Evolutionary conservation across 1,140 invertebrate genomes (phyloP).

Genomic region (Drosophila mauritiana): DNA sequence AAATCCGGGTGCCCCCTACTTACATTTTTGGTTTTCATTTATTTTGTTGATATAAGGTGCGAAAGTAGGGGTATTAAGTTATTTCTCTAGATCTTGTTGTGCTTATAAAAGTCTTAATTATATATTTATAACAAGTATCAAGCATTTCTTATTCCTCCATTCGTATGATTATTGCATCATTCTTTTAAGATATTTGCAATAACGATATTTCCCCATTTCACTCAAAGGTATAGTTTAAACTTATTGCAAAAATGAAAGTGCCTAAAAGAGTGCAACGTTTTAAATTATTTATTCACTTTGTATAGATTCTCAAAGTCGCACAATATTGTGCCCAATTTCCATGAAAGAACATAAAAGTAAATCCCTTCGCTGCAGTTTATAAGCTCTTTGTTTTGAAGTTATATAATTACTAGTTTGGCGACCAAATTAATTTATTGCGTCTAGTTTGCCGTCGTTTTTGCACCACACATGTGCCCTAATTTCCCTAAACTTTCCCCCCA

Average conservation of each 20-base stretch:
- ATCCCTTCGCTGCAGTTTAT: no score
- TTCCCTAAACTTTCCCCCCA: neutral
- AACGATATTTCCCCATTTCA: neutral
- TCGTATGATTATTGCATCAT: neutral
- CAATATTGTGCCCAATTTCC: no score
- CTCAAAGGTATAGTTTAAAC: no score
- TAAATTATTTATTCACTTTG: no score
- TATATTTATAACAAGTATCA: no score
- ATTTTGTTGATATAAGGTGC: neutral
- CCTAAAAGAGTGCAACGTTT: neutral
- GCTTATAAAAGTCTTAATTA: no score
- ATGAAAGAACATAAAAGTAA: no score
- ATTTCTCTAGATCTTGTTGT: no score
- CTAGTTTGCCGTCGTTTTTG: neutral
- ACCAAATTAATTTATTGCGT: neutral
- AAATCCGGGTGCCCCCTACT: conserved; percentile 95
- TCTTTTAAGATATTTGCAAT: neutral
- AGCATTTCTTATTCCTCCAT: neutral
- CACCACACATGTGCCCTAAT: neutral
- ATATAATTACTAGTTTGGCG: neutral
- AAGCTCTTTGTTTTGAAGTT: neutral
- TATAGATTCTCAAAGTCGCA: no score
- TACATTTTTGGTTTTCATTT: neutral
- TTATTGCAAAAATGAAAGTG: neutral
- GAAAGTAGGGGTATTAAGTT: neutral